Evolutionary conservation across 1,140 invertebrate species (phyloP).

Genomic region (Drosophila sturtevanti): DNA sequence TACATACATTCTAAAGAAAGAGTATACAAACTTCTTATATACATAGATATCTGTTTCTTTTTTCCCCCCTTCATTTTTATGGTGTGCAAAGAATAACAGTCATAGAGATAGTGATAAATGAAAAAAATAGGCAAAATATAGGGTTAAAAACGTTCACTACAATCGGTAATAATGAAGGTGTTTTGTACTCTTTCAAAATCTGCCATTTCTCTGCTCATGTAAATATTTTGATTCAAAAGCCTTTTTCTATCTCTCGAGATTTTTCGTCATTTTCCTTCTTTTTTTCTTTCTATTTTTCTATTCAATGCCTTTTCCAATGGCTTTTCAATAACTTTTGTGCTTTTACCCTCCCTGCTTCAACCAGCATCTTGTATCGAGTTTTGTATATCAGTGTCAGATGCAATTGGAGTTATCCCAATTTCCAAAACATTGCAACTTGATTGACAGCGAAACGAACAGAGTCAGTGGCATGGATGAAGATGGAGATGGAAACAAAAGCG

Average conservation of each 20-base stretch:
- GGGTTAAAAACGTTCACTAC: background rate
- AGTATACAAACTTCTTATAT: too few species aligned
- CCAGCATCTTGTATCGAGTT: constrained; percentile 27
- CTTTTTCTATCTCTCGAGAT: background rate
- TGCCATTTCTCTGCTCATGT: background rate
- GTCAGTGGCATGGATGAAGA: constrained; percentile 3
- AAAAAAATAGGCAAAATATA: too few species aligned
- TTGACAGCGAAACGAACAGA: constrained; percentile 43
- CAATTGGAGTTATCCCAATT: constrained; percentile 13
- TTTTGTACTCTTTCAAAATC: too few species aligned
- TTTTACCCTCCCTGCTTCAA: background rate
- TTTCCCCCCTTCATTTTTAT: too few species aligned
- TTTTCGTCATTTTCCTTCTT: too few species aligned
- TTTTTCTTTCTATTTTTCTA: background rate
- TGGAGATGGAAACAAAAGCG: background rate
- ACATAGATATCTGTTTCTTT: too few species aligned
- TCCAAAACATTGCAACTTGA: constrained; percentile 42
- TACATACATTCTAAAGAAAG: too few species aligned
- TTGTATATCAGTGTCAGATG: constrained; percentile 18
- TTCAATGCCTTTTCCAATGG: background rate
- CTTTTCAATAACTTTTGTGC: constrained; percentile 1
- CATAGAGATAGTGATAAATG: too few species aligned
- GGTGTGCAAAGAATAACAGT: too few species aligned
- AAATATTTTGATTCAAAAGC: background rate
- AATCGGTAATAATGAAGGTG: background rate